Evolutionary conservation across 2,113 vertebrate genomes (phyloP).

Genomic region (Vulpes vulpes): DNA sequence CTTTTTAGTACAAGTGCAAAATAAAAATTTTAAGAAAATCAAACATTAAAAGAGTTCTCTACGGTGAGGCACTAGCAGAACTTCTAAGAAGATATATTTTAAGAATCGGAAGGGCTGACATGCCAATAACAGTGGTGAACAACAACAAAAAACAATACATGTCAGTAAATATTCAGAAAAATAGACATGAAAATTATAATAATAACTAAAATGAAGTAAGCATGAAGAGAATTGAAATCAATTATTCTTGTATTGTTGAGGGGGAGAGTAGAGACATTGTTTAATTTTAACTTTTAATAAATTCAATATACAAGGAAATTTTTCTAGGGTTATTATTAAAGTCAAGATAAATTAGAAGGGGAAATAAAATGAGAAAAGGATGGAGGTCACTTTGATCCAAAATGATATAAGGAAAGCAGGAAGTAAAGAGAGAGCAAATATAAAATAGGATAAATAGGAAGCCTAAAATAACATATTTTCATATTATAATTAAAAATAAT

Average conservation of each 20-base stretch:
- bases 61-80: neutral
- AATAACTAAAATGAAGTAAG: neutral
- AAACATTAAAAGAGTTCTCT: neutral
- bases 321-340: neutral
- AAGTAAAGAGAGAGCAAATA: neutral
- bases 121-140: neutral
- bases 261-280: neutral
- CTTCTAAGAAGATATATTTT: neutral
- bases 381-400: neutral
- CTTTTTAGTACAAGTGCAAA: neutral
- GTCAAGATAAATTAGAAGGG: neutral
- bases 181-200: neutral
- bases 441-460: neutral
- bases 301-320: neutral
- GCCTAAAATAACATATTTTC: neutral
- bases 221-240: neutral
- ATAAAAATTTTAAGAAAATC: neutral
- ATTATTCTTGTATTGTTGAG: neutral
- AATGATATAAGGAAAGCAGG: neutral
- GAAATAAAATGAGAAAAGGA: neutral
- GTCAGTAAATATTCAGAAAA: neutral
- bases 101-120: neutral
- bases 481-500: neutral
- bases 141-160: neutral
- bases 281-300: neutral